Evolutionary conservation across 2,888 invertebrate species (phyloP).

Genomic region (Spodoptera picta): DNA sequence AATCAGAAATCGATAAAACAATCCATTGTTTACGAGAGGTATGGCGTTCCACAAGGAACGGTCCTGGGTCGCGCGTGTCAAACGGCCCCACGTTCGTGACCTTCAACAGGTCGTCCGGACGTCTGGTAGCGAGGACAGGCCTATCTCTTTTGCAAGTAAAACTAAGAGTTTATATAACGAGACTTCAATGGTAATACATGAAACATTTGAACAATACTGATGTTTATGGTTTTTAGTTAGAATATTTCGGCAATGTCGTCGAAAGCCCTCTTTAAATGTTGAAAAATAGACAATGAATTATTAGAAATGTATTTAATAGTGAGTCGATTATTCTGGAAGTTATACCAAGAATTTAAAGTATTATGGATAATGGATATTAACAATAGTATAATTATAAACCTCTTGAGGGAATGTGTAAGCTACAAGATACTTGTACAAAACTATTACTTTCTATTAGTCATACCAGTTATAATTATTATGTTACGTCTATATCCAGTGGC

Average conservation of each 20-base stretch:
- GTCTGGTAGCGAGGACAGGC: conserved; percentile 7
- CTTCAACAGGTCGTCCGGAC: conserved; percentile 31
- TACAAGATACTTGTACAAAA: conserved; percentile 1
- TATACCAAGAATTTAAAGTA: too few relatives aligned
- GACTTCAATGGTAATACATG: conserved; percentile 1
- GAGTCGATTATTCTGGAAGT: too few relatives aligned
- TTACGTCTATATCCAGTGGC: conserved; percentile 29
- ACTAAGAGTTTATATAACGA: conserved; percentile 11
- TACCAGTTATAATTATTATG: conserved; percentile 11
- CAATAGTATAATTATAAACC: too few relatives aligned
- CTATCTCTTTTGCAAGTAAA: conserved; percentile 18
- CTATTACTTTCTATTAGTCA: conserved; percentile 28
- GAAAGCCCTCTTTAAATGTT: too few relatives aligned
- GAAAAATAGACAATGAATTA: too few relatives aligned
- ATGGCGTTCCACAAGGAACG: conserved; percentile 29
- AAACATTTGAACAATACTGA: too few relatives aligned
- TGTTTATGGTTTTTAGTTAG: too few relatives aligned
- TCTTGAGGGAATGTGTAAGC: background rate
- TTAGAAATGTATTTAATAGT: too few relatives aligned
- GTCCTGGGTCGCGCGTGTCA: conserved; percentile 10
- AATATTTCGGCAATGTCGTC: too few relatives aligned
- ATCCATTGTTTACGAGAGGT: conserved; percentile 3
- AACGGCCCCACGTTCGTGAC: conserved; percentile 5
- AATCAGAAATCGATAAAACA: conserved; percentile 15
- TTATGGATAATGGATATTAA: too few relatives aligned